Evolutionary conservation across 2,888 invertebrate species (phyloP), one percentile per base, ranked within the genome.

Genomic region (Nymphalis c-album): DNA sequence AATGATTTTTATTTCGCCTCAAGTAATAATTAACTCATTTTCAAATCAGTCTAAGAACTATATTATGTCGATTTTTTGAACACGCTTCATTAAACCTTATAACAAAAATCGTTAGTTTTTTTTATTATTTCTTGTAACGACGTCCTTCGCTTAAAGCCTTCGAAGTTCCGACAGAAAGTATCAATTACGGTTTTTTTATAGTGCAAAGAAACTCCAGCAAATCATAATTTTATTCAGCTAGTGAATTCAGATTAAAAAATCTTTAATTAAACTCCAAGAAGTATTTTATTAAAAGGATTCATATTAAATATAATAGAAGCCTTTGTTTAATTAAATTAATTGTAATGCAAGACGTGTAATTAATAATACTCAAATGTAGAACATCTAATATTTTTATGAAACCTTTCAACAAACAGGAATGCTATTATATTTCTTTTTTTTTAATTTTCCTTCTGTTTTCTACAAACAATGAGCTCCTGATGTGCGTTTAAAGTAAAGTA

Each of bases 241-340:
- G 22, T 46, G 35, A 10, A 8, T 31, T 31, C 10, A 20, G 22
- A 5, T 57, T 57, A 35, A 18, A 35, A n/a, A 57, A 35, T 57
- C 18, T 26, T 16, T 26, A 53, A 53, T 26, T 5, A 53, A 53
- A 53, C 26, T 26, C 53, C 6, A 22, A 16, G 53, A 26, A 17
- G 17, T 2, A 40, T 16, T 53, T 26, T 53, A 26, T 53, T 26
- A 16, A 26, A 53, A 26, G 16, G 17, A 4, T 26, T 26, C 7
- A 26, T 26, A 26, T 22, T 22, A 7, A 20, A 22, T 26, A 22
- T 53, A n/a, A 48, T n/a, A 48, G 18, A 48, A 48, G 48, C 4
- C 48, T 48, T 35, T 31, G 26, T 26, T 35, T 58, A 64, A 48
- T 64, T 64, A 64, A 22, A n/a, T 16, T 40, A 40, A 60, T 51